Conservation (phyloP, 1,140 invertebrate genomes). For the Piezodorus guildinii region DNA sequence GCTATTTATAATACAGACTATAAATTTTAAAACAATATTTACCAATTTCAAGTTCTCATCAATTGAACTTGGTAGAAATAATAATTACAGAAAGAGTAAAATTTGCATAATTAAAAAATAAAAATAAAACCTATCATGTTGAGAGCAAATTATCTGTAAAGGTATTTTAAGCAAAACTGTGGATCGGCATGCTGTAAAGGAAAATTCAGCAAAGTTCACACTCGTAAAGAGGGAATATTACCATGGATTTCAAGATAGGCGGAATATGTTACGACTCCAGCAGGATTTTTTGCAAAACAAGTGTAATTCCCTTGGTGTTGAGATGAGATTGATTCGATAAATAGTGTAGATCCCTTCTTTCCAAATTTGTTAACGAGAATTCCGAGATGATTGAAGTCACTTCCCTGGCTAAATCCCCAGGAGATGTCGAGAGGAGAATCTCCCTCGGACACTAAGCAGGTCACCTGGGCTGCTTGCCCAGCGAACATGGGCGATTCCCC, state of each 20-base stretch:
- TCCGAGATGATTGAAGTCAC: constrained; percentile 25
- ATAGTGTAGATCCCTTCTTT: constrained; percentile 53
- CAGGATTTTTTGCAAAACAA: constrained; percentile 51
- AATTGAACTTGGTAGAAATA: too few relatives aligned
- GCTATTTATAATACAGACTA: too few relatives aligned
- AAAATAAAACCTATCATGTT: too few relatives aligned
- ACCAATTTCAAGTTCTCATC: too few relatives aligned
- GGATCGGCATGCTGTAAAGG: neutral
- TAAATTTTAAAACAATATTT: too few relatives aligned
- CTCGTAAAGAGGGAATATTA: constrained; percentile 16
- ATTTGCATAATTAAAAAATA: too few relatives aligned
- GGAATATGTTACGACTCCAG: constrained; percentile 38
- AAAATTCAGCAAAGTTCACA: constrained; percentile 2
- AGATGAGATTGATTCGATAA: constrained; percentile 44
- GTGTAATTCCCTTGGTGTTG: constrained; percentile 48
- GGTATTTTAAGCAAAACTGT: neutral
- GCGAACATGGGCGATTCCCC: constrained; percentile 36
- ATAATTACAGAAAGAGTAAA: too few relatives aligned
- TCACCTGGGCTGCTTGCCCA: constrained; percentile 36
- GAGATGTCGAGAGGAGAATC: constrained; percentile 32
- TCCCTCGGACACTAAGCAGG: constrained; percentile 33
- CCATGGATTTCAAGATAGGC: constrained; percentile 26
- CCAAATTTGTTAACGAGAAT: constrained; percentile 43
- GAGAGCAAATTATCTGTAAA: too few relatives aligned
- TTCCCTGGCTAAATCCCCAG: constrained; percentile 31